Evolutionary conservation across 2,888 invertebrate species (phyloP).

Genomic region (Acanthoscelides obtectus): DNA sequence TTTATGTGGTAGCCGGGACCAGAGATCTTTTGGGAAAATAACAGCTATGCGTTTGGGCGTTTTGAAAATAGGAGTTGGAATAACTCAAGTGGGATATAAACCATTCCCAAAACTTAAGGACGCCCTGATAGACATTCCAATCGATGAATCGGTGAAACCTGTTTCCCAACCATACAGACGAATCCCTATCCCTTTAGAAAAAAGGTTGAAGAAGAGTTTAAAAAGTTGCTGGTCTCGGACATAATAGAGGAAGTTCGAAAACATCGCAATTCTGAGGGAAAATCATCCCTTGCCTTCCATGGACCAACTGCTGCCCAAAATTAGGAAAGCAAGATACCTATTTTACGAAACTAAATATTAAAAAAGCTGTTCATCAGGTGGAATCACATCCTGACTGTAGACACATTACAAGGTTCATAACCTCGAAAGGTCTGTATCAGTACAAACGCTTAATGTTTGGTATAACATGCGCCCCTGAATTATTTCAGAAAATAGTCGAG

Average conservation of each 20-base stretch:
- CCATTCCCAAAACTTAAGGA: slow-evolving; percentile 31
- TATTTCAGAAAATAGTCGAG: slow-evolving; percentile 38
- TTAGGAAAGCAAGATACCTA: slow-evolving; percentile 28
- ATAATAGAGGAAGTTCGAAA: slow-evolving; percentile 28
- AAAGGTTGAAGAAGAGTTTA: slow-evolving; percentile 27
- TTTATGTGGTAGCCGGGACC: slow-evolving; percentile 20
- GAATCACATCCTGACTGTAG: slow-evolving; percentile 32
- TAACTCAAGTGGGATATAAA: slow-evolving; percentile 7
- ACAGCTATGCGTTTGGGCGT: slow-evolving; percentile 22
- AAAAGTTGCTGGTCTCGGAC: slow-evolving; percentile 22
- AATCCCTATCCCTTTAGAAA: slow-evolving; percentile 28
- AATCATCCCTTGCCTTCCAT: slow-evolving; percentile 27
- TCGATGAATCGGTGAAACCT: slow-evolving; percentile 27
- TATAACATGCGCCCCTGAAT: slow-evolving; percentile 39
- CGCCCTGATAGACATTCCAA: slow-evolving; percentile 26
- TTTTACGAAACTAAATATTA: slow-evolving; percentile 30
- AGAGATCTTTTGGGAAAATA: slow-evolving; percentile 22
- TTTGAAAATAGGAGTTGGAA: slow-evolving; percentile 19
- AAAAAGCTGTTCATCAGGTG: slow-evolving; percentile 39
- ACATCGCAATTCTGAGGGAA: slow-evolving; percentile 25
- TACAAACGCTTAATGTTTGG: slow-evolving; percentile 36
- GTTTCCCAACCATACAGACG: slow-evolving; percentile 28
- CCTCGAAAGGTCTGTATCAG: slow-evolving; percentile 32
- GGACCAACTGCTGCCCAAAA: slow-evolving; percentile 21
- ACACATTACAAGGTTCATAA: slow-evolving; percentile 34